Evolutionary conservation across 1,140 invertebrate species (phyloP), one percentile per base, ranked within the genome.

Genomic region (Bombus turneri): DNA sequence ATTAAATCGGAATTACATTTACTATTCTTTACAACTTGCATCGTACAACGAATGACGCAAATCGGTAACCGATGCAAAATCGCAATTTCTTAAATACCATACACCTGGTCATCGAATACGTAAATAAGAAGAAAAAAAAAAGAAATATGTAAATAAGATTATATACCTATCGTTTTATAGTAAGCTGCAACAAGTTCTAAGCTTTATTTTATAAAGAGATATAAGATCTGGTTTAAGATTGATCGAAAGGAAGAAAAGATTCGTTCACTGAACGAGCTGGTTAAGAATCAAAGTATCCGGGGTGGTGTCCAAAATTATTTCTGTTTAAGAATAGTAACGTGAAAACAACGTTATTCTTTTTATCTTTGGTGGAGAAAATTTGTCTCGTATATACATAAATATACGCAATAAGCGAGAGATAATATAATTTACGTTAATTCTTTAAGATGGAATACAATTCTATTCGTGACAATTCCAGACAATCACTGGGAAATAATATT

Each of bases 11-110:
- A 31, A 0, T 12, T 25, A n/a, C 12, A 28, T 34, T 66, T 34
- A 6, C 25, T 37, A 47, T 66, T 47, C 57, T 76, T 18, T 71
- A 2, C 37, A 37, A 78, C 10, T 18, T 71, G 1, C 37, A 37
- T 84, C 10, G 1, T 47, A 28, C 39, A 39, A 39, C 22, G 31
- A 18, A 18, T 79, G 66, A 72, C 53, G 68, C 3, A 73, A 85
- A n/a, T 18, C 37, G 62, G 37, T 53, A 72, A 78, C 25, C 15
- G 18, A 83, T 62, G n/a, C 22, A 79, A 59, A 62, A 3, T n/a
- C n/a, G 15, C n/a, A 28, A 13, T 72, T 62, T 22, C 39, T 72
- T 84, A 37, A 37, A 43, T 69, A 79, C 43, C 41, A 47, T 84
- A 34, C 47, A 72, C 47, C 47, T 53, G 47, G 5, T 53, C 72